Conservation (phyloP, 2,797 vertebrate species). For the Nyctibius grandis region DNA sequence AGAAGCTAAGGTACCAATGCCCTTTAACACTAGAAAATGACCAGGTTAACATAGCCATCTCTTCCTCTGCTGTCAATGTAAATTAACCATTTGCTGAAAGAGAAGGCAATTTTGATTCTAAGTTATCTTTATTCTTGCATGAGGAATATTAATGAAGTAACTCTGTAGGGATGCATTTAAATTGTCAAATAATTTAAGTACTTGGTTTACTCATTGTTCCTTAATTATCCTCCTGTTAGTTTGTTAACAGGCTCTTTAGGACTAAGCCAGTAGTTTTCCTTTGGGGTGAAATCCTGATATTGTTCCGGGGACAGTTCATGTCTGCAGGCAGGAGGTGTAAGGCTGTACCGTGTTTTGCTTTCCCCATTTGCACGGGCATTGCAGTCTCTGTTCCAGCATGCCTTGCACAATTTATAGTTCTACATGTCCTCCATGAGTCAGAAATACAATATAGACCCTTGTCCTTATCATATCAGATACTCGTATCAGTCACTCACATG, state of each 20-base stretch:
- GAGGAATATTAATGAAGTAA: background rate
- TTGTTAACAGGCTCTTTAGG: background rate
- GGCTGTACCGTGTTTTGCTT: background rate
- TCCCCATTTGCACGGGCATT: background rate
- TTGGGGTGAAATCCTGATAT: background rate
- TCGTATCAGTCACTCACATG: background rate
- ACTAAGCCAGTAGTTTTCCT: background rate
- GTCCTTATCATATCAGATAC: background rate
- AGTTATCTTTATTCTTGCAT: background rate
- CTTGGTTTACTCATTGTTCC: background rate
- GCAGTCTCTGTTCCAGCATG: background rate
- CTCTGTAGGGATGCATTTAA: background rate
- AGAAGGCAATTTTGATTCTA: background rate
- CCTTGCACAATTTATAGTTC: background rate
- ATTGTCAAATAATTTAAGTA: background rate
- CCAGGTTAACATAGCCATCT: background rate
- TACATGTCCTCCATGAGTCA: background rate
- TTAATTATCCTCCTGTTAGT: background rate
- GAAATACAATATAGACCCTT: rapidly evolving
- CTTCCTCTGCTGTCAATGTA: background rate
- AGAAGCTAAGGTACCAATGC: background rate
- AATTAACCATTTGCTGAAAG: background rate
- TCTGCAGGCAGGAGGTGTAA: background rate
- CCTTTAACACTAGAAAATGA: background rate
- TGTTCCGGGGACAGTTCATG: background rate